These are phyloP conservation scores for Zosterops borbonicus DNA, from an alignment of 2,113 vertebrate genomes.

Conservation along the genomic window DNA sequence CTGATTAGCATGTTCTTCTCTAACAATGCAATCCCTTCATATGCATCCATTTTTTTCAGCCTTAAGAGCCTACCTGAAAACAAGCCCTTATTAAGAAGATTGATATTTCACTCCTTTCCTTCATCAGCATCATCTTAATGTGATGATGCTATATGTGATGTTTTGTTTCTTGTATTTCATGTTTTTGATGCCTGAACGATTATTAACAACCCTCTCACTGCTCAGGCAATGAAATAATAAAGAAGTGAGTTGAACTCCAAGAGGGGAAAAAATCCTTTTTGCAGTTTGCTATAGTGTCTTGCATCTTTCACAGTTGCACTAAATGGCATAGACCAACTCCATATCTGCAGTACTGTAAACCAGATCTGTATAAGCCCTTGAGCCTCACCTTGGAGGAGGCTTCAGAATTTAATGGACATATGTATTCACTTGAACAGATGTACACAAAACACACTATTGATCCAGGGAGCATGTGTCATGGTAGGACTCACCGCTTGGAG, in stretches of 20 bases:
- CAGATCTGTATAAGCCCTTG: background rate
- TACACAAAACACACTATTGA: background rate
- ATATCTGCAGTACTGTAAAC: background rate
- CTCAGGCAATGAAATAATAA: background rate
- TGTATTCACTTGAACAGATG: background rate
- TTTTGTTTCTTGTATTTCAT: background rate
- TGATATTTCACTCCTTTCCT: background rate
- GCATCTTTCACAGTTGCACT: background rate
- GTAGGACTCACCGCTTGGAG: slow-evolving; percentile 89
- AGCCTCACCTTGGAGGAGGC: background rate
- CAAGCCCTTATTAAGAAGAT: background rate
- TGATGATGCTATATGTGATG: background rate
- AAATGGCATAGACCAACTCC: background rate
- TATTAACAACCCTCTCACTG: background rate
- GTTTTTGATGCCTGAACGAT: background rate
- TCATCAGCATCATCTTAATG: background rate
- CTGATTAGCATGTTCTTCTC: background rate
- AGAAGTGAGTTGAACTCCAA: background rate
- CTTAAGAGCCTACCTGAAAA: background rate
- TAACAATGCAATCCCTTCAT: background rate
- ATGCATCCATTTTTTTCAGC: background rate
- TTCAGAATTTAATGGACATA: background rate
- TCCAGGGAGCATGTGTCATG: background rate
- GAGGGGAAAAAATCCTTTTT: background rate
- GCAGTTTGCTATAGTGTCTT: background rate